Percentiles rank a stretch among this genome's conserved stretches.
Evolutionary conservation across 2,888 invertebrate genomes (phyloP).

Genomic region (Ditylenchus weischeri): DNA sequence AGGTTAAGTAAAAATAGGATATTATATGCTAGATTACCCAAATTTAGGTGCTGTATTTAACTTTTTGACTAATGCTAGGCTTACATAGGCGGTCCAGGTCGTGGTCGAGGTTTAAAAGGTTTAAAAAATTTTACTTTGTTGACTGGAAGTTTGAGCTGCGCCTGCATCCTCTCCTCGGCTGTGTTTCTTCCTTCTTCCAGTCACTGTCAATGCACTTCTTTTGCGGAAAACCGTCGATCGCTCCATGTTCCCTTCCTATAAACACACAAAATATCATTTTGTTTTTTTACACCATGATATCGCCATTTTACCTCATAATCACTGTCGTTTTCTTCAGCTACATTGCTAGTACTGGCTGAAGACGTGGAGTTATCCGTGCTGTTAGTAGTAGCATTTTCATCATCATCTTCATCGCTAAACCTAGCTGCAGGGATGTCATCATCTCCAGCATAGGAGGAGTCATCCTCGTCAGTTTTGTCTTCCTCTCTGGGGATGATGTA

Average conservation of each 20-base stretch:
- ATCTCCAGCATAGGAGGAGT: constrained; percentile 23
- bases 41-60: no score
- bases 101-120: no score
- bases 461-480: constrained; percentile 2
- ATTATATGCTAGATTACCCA: no score
- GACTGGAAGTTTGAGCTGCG: constrained; percentile 6
- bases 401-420: not conserved
- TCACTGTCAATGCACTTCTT: constrained; percentile 20
- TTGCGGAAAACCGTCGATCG: constrained; percentile 26
- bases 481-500: not conserved
- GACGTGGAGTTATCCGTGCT: not conserved
- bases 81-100: no score
- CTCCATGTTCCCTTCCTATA: constrained; percentile 20
- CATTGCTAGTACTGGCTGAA: not conserved
- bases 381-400: constrained; percentile 3
- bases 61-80: no score
- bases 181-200: constrained; percentile 16
- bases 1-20: no score
- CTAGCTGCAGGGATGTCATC: not conserved
- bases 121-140: not conserved
- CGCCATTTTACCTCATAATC: constrained; percentile 26
- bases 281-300: constrained; percentile 2
- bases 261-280: constrained; percentile 10
- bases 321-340: constrained; percentile 25
- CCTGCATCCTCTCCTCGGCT: not conserved